These are phyloP conservation scores for Choristoneura fumiferana DNA, from an alignment of 1,140 invertebrate genomes.

Conservation along the genomic window DNA sequence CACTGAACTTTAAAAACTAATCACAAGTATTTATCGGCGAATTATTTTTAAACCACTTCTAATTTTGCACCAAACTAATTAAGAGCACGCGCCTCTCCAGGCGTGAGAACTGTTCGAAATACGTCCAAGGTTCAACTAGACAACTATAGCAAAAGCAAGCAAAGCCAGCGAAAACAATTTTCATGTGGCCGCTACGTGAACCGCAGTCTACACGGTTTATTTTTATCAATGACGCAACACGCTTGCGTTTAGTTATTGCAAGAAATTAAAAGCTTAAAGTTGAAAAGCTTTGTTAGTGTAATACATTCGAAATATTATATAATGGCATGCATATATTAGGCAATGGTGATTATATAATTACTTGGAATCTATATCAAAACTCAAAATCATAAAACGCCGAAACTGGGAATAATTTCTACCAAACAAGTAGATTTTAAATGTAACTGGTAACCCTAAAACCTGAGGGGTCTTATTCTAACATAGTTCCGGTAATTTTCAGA, in stretches of 20 bases:
- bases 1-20: constrained; percentile 10
- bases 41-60: constrained; percentile 17
- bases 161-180: constrained; percentile 14
- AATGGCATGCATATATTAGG: too few species aligned
- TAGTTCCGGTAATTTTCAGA: not conserved
- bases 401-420: not conserved
- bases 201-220: constrained; percentile 40
- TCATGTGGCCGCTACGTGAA: constrained; percentile 36
- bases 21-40: not conserved
- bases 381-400: too few species aligned
- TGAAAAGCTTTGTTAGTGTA: too few species aligned
- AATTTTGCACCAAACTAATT: constrained; percentile 26
- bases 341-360: too few species aligned
- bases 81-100: constrained; percentile 16
- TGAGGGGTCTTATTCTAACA: not conserved
- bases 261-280: too few species aligned
- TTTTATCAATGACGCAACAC: constrained; percentile 65
- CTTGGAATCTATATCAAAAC: too few species aligned
- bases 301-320: too few species aligned
- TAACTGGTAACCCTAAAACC: not conserved
- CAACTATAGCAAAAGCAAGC: not conserved
- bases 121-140: constrained; percentile 42
- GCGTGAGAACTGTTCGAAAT: constrained; percentile 31
- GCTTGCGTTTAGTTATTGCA: constrained; percentile 42
- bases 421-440: constrained; percentile 14